Percentiles rank a stretch among this genome's conserved stretches.
phyloP scores from a whole-genome alignment of 2,797 vertebrate genomes.

The Intellagama lesueurii region DNA sequence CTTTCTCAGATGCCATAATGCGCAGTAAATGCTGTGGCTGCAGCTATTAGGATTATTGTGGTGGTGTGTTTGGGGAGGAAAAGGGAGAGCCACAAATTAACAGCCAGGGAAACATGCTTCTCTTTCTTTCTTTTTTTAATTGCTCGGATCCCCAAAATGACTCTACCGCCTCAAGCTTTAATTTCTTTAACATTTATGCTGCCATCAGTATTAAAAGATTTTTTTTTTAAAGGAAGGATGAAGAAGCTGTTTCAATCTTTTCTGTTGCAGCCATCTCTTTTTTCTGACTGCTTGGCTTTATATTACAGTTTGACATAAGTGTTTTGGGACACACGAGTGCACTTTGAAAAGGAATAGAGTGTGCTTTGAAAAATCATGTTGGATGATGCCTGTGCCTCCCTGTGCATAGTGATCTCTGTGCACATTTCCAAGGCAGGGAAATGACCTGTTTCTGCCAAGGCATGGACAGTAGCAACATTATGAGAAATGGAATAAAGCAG shows the following conservation, averaged over 20 bases:
- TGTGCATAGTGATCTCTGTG: background rate
- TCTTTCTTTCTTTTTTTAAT: conserved; percentile 37
- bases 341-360: background rate
- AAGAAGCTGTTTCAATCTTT: background rate
- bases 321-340: background rate
- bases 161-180: background rate
- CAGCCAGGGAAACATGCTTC: conserved; percentile 63
- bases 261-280: background rate
- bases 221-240: background rate
- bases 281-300: background rate
- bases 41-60: conserved; percentile 67
- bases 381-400: background rate
- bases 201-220: conserved; percentile 15
- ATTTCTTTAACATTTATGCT: conserved; percentile 12
- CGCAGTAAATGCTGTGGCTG: conserved; percentile 74
- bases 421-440: no score
- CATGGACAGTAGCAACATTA: background rate
- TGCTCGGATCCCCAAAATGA: conserved; percentile 39
- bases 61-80: conserved; percentile 64
- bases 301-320: background rate
- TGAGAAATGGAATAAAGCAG: background rate
- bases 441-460: background rate
- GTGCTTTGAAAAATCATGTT: background rate
- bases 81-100: conserved; percentile 76
- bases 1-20: conserved; percentile 73